phyloP scores from a whole-genome alignment of 2,113 vertebrate genomes.

The Podiceps cristatus region DNA sequence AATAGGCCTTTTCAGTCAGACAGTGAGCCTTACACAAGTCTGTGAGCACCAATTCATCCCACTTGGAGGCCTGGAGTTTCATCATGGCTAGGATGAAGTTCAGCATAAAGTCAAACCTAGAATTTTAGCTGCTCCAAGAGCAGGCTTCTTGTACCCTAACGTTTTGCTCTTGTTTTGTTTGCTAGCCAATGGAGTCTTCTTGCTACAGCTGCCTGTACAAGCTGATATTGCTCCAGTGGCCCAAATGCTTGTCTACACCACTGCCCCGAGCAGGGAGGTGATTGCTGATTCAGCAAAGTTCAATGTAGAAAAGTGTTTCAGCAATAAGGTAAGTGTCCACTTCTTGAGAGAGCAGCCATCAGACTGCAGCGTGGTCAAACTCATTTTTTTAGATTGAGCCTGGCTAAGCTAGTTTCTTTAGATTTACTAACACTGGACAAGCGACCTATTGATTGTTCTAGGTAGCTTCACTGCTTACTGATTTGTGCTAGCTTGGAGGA shows the following conservation, averaged over 20 bases:
- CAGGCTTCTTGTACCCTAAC: neutral
- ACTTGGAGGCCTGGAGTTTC: neutral
- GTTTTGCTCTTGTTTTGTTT: constrained; percentile 1
- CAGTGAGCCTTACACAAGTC: neutral
- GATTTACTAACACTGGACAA: neutral
- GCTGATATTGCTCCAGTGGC: constrained; percentile 79
- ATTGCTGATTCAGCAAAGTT: constrained; percentile 85
- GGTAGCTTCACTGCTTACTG: neutral
- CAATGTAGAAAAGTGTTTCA: constrained; percentile 80
- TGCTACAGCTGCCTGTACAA: constrained; percentile 60
- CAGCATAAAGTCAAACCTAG: neutral
- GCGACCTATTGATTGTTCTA: neutral
- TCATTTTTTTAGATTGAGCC: neutral
- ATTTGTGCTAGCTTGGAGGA: neutral
- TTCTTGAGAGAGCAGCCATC: neutral
- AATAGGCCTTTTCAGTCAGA: neutral
- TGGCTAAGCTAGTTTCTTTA: neutral
- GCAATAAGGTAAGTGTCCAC: constrained; percentile 81
- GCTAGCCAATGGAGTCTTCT: constrained; percentile 74
- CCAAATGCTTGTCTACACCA: constrained; percentile 83
- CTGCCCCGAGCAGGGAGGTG: constrained; percentile 78
- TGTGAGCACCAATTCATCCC: neutral
- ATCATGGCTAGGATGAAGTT: neutral
- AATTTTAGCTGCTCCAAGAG: neutral
- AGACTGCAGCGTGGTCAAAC: neutral